A percentile compares a stretch with the other conserved stretches of the same genome.
These are phyloP conservation scores for Nannoperca obscura DNA, from an alignment of 2,797 vertebrate genomes.

Conservation along the genomic window DNA sequence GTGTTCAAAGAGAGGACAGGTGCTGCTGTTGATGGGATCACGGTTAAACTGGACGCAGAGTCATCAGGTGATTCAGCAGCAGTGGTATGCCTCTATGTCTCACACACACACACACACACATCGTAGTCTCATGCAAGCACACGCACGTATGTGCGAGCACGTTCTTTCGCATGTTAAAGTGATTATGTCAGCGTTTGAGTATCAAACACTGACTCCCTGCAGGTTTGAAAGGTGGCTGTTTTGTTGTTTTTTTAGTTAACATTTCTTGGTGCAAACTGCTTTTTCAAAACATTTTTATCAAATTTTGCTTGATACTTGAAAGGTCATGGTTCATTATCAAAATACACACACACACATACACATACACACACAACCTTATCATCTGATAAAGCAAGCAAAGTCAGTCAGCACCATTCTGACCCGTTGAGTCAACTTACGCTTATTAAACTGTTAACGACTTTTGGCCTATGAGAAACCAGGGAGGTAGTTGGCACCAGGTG, in stretches of 20 bases:
- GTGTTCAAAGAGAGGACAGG: constrained; percentile 49
- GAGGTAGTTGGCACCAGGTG: constrained; percentile 52
- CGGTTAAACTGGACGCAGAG: constrained; percentile 19
- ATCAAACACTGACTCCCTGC: background rate
- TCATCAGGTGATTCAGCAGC: constrained; percentile 67
- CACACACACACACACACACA: constrained; percentile 1
- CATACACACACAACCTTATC: constrained; percentile 29
- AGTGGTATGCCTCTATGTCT: constrained; percentile 37
- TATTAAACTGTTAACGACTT: constrained; percentile 60
- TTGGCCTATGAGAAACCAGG: constrained; percentile 33
- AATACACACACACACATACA: constrained; percentile 4
- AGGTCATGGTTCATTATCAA: constrained; percentile 5
- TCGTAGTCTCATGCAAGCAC: background rate
- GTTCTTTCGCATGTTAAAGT: background rate
- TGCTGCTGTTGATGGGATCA: constrained; percentile 8
- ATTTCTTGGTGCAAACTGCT: no score
- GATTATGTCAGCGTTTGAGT: background rate
- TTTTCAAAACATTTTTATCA: no score
- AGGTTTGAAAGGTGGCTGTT: background rate
- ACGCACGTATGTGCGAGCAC: background rate
- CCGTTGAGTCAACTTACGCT: constrained; percentile 61
- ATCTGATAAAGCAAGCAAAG: constrained; percentile 10
- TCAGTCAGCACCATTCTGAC: constrained; percentile 53
- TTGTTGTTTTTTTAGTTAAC: no score
- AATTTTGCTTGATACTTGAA: background rate